These are phyloP conservation scores for Lutjanus erythropterus DNA, from an alignment of 2,113 vertebrate species.

Conservation along the genomic window DNA sequence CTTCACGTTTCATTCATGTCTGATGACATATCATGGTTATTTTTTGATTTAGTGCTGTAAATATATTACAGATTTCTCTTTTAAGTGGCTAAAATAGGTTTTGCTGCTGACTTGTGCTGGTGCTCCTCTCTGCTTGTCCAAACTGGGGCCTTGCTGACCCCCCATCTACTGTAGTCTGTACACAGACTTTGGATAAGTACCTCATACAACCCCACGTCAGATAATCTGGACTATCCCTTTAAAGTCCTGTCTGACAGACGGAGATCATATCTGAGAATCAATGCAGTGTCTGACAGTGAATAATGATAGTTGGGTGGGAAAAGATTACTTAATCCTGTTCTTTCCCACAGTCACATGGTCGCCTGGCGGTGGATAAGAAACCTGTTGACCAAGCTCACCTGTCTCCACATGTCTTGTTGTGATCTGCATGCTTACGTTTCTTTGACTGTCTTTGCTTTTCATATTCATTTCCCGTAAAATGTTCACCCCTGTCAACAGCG, in stretches of 20 bases:
- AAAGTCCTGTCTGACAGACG: neutral
- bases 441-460: constrained; percentile 23
- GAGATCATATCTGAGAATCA: neutral
- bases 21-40: too few relatives aligned
- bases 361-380: constrained; percentile 52
- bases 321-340: constrained; percentile 44
- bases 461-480: constrained; percentile 11
- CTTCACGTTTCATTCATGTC: too few relatives aligned
- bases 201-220: too few relatives aligned
- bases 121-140: too few relatives aligned
- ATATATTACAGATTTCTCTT: too few relatives aligned
- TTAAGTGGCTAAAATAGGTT: too few relatives aligned
- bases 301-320: constrained; percentile 31
- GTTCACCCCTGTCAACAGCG: neutral
- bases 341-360: constrained; percentile 73
- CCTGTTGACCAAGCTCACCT: constrained; percentile 70
- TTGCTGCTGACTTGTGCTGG: too few relatives aligned
- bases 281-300: neutral
- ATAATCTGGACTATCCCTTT: too few relatives aligned
- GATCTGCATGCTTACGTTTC: constrained; percentile 12
- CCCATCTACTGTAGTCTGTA: too few relatives aligned
- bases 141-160: too few relatives aligned
- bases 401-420: constrained; percentile 61
- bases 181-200: too few relatives aligned
- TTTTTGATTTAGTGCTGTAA: too few relatives aligned